phyloP scores from a whole-genome alignment of 2,113 vertebrate species.

The Regulus satrapa region DNA sequence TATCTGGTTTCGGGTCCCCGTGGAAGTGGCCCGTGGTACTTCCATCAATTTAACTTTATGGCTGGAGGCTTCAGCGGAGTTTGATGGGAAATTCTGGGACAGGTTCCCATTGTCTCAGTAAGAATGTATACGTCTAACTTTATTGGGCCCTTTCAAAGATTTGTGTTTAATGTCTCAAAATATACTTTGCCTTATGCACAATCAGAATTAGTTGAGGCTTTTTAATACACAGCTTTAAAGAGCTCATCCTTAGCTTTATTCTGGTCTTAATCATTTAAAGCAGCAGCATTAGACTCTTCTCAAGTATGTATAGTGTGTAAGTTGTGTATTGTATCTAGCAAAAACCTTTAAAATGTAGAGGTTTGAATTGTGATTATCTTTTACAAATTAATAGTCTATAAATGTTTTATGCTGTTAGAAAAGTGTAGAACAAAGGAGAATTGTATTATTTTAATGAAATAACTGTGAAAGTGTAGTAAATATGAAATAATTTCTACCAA shows the following conservation, averaged over 20 bases:
- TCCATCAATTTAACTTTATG: not conserved
- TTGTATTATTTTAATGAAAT: constrained; percentile 27
- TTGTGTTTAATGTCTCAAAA: not conserved
- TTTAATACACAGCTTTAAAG: not conserved
- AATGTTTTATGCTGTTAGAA: not conserved
- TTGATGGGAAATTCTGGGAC: not conserved
- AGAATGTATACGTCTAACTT: not conserved
- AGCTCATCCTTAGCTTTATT: not conserved
- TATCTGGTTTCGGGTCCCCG: not conserved
- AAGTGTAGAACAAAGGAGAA: not conserved
- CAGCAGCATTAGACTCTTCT: not conserved
- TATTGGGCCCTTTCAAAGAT: not conserved
- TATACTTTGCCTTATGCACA: not conserved
- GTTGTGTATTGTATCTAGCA: not conserved
- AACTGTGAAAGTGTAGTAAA: constrained; percentile 37
- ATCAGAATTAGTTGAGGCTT: not conserved
- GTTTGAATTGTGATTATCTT: not conserved
- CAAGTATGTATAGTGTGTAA: not conserved
- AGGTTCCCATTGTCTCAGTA: not conserved
- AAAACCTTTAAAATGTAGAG: not conserved
- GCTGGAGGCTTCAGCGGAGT: not conserved
- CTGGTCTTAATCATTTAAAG: constrained; percentile 17
- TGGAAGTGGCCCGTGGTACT: not conserved
- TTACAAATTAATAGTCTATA: not conserved
- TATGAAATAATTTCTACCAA: not conserved